phyloP scores from a whole-genome alignment of 2,797 vertebrate species.

The Aulostomus chinensis region DNA sequence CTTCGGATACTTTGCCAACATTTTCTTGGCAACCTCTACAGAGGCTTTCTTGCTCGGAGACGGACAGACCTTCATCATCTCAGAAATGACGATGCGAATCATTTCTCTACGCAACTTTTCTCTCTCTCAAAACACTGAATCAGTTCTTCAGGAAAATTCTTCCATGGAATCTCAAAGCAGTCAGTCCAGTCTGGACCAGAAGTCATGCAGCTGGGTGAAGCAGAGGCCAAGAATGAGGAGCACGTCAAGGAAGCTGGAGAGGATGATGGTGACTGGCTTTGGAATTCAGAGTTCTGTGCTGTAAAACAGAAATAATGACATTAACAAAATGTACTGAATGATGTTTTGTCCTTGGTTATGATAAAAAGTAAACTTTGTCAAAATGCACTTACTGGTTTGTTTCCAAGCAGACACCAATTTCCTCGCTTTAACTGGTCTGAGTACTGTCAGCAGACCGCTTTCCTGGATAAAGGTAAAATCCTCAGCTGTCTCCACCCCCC shows the following conservation, averaged over 20 bases:
- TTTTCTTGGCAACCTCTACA: constrained; percentile 14
- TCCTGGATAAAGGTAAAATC: constrained; percentile 12
- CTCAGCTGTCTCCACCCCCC: constrained; percentile 10
- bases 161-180: constrained; percentile 27
- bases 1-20: constrained; percentile 6
- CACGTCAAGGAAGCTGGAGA: background rate
- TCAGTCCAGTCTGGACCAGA: constrained; percentile 13
- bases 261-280: background rate
- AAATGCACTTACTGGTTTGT: constrained; percentile 5
- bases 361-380: background rate
- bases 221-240: background rate
- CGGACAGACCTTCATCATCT: constrained; percentile 17
- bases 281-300: background rate
- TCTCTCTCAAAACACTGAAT: constrained; percentile 20
- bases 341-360: background rate
- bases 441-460: constrained; percentile 3
- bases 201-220: background rate
- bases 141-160: constrained; percentile 21
- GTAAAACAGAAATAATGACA: background rate
- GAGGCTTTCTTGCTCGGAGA: background rate
- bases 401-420: constrained; percentile 10
- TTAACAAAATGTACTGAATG: background rate
- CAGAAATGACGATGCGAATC: constrained; percentile 10
- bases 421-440: constrained; percentile 4
- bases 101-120: constrained; percentile 20